Evolutionary conservation across 2,797 vertebrate species (phyloP).

Genomic region (Rachycentron canadum): DNA sequence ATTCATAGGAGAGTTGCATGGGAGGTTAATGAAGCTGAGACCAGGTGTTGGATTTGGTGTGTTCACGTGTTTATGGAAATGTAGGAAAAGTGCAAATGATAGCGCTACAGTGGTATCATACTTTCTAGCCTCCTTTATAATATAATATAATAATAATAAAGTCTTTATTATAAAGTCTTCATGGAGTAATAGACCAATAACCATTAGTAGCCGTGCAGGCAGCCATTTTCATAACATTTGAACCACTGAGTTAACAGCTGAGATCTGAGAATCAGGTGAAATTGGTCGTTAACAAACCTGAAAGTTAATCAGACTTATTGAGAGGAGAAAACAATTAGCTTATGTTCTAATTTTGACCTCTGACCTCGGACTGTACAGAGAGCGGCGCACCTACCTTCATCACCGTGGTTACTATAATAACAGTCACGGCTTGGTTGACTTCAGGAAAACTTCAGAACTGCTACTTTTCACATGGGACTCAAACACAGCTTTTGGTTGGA

Average conservation of each 20-base stretch:
- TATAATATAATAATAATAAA: too few relatives aligned
- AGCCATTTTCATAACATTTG: neutral
- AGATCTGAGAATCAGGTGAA: neutral
- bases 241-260: neutral
- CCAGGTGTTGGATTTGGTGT: neutral
- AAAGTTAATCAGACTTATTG: too few relatives aligned
- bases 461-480: too few relatives aligned
- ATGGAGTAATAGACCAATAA: neutral
- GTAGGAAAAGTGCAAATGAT: neutral
- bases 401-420: too few relatives aligned
- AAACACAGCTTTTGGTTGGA: too few relatives aligned
- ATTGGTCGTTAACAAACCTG: neutral
- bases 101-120: neutral
- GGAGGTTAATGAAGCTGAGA: neutral
- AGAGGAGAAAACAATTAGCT: too few relatives aligned
- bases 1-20: neutral
- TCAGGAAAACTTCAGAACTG: too few relatives aligned
- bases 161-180: neutral
- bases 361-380: too few relatives aligned
- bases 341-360: too few relatives aligned
- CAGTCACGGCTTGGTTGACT: too few relatives aligned
- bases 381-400: too few relatives aligned
- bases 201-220: slow-evolving; percentile 48
- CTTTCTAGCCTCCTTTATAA: neutral
- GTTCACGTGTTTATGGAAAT: neutral